Conservation (phyloP, 2,888 invertebrate genomes). For the Encarsia formosa region DNA sequence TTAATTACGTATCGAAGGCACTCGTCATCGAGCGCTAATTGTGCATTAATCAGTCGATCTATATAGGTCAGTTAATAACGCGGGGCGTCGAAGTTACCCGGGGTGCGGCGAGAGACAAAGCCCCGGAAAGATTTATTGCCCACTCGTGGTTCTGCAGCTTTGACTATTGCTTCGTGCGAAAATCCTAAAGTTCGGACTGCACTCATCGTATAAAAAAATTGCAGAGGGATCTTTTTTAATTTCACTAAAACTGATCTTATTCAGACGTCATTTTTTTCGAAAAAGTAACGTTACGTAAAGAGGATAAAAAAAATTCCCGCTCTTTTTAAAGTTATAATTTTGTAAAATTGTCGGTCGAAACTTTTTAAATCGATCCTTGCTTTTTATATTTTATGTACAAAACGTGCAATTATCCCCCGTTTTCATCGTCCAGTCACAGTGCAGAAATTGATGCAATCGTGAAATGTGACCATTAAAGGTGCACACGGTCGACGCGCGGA, state of each 20-base stretch:
- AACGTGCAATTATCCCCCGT: constrained; percentile 25
- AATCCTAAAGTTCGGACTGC: no score
- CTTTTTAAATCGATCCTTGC: constrained; percentile 17
- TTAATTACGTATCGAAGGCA: constrained; percentile 8
- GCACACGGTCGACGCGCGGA: constrained; percentile 21
- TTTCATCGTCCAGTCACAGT: constrained; percentile 10
- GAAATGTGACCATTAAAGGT: constrained; percentile 20
- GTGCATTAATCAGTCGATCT: constrained; percentile 40
- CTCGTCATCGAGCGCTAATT: constrained; percentile 33
- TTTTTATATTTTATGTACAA: constrained; percentile 17
- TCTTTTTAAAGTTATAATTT: constrained; percentile 12
- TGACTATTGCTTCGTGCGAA: constrained; percentile 29
- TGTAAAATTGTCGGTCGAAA: constrained; percentile 13
- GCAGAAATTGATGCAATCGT: constrained; percentile 22
- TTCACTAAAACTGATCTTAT: no score
- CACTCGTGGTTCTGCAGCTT: constrained; percentile 22
- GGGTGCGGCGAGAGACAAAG: constrained; percentile 38
- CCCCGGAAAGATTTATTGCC: constrained; percentile 36
- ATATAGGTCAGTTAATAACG: constrained; percentile 41
- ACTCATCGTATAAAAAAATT: no score
- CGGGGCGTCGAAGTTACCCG: constrained; percentile 33
- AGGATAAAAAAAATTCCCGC: background rate
- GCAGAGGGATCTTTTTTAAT: no score
- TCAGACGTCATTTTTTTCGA: background rate
- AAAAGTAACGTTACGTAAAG: background rate